Base-by-base conservation (phyloP, 2,888 invertebrate species). In the Agrotis clavis region DNA sequence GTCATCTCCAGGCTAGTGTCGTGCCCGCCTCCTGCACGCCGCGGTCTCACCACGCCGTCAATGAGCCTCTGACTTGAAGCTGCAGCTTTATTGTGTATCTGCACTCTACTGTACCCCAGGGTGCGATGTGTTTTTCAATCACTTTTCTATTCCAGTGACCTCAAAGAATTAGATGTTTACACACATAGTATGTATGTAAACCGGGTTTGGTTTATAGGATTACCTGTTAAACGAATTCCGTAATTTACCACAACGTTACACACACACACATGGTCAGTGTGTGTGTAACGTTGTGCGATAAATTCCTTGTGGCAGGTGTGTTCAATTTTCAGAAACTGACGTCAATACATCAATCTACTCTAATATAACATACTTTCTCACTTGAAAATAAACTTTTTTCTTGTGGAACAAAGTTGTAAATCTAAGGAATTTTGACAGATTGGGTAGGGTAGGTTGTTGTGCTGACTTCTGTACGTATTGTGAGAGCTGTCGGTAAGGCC, bases 1-100 rank as follows among this genome's bases (percentile, higher is more conserved):
- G 78, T 74, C 74, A 60, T 14, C 56, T 56, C 45, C 69, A 79
- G 56, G 18, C 41, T 30, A 16, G 61, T 71, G 50, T 64, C 30
- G 41, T 45, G 41, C 41, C 53, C 63, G 71, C n/a, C 21, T 56
- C 60, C 41, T 48, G 18, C 41, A 35, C 18, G 50, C 18, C 21
- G 7, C 25, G n/a, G 41, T 68, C 41, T 69, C 56, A 53, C 63
- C 67, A 54, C n/a, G 25, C 25, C 19, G 57, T 66, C 65, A 77
- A 69, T 77, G 25, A 78, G 1, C 35, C 16, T n/a, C 30, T 56
- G 51, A 56, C 61, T 56, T 61, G 64, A 51, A 41, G 53, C 21
- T 16, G 18, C 45, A n/a, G 25, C 30, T 13, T 18, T 63, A n/a
- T 48, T 41, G 3, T 30, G 25, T 25, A 19, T 50, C 7, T 63